Percentiles rank a stretch among this genome's conserved stretches.
Evolutionary conservation across 2,113 vertebrate species (phyloP).

Genomic region (Pardalotus punctatus): DNA sequence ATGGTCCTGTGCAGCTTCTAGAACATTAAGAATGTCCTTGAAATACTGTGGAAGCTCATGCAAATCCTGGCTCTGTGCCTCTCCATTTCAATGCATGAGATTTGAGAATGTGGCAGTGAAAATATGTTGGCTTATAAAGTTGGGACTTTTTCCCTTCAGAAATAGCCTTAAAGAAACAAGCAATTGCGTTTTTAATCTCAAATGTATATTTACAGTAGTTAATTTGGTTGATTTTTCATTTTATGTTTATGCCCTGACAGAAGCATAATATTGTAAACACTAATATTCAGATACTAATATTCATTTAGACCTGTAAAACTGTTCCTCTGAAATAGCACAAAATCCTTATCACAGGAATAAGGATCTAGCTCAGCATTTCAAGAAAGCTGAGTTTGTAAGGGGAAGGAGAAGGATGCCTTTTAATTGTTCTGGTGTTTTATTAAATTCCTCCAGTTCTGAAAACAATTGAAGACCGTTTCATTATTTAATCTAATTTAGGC

Average conservation of each 20-base stretch:
- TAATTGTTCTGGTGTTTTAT: not conserved
- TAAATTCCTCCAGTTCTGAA: not conserved
- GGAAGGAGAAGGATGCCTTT: not conserved
- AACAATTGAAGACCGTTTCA: not conserved
- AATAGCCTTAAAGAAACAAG: not conserved
- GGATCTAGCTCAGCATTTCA: not conserved
- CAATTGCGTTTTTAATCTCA: not conserved
- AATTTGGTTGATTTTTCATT: not conserved
- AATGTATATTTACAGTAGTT: not conserved
- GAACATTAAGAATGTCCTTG: conserved; percentile 11
- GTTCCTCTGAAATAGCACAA: not conserved
- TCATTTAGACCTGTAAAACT: not conserved
- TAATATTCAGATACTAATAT: not conserved
- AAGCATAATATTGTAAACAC: not conserved
- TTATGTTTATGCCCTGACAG: not conserved
- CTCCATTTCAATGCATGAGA: not conserved
- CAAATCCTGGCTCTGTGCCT: not conserved
- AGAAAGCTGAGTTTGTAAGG: not conserved
- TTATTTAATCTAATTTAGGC: not conserved
- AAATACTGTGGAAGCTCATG: not conserved
- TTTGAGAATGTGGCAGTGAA: not conserved
- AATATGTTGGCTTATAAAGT: not conserved
- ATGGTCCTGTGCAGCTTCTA: not conserved
- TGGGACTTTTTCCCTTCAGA: not conserved
- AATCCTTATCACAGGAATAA: not conserved